Evolutionary conservation across 2,888 invertebrate genomes (phyloP), one percentile per base, ranked within the genome.

Genomic region (Patella pellucida): DNA sequence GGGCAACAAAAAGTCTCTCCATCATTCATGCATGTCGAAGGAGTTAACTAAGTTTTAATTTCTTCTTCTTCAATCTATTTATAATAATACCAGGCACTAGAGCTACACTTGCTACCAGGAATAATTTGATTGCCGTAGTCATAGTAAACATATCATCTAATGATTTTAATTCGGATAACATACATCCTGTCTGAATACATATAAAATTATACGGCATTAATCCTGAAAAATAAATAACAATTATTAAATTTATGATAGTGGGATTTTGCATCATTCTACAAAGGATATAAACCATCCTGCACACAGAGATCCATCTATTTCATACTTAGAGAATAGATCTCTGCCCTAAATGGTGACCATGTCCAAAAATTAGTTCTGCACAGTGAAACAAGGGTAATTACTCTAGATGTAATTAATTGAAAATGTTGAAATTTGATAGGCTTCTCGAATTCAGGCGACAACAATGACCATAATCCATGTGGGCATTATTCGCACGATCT

Each of bases 161-260:
- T 2, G 92, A 92, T 74, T 86, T 85, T 62, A 93, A 86, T 72
- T 92, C 90, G 1, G 92, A 90, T 68, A 94, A 85, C 82, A 93
- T 91, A 76, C 91, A 91, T 3, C 94, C 94, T 2, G 93, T 92
- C 84, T 93, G 92, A 1, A 93, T 93, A 83, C 93, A 93, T 74
- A 93, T 90, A 85, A 92, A 93, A 86, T 93, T 93, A 90, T 93
- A 94, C 1, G 94, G 93, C 89, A 93, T 92, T 81, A 94, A 86
- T 79, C 93, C 93, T 93, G 89, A 19, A 89, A 85, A 23, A 72
- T 52, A 62, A 73, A 27, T 16, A 78, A 69, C 41, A 41, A 4
- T 41, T 41, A 9, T 41, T 9, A 41, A 9, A 41, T 9, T 9
- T 41, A 1, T 41, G 41, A 41, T 1, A 41, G 7, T 41, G 41